Evolutionary conservation across 2,888 invertebrate species (phyloP).

Genomic region (Hydrotaea diabolus): DNA sequence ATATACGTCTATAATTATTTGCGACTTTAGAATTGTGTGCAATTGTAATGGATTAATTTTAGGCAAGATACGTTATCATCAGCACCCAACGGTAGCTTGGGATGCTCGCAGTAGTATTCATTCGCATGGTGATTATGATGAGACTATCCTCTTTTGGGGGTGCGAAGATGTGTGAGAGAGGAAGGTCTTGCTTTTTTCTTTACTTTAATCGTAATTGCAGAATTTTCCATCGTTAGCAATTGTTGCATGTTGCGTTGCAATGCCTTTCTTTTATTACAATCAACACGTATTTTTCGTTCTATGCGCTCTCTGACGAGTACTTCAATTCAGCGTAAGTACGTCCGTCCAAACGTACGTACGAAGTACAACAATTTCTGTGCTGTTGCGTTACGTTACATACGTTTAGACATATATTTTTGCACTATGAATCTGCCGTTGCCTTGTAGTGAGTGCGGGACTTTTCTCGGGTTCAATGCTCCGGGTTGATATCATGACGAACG

Average conservation of each 20-base stretch:
- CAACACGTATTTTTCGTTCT: conserved; percentile 13
- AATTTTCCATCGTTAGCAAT: conserved; percentile 9
- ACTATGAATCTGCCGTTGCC: neutral
- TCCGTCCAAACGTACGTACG: neutral
- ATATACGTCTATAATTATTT: neutral
- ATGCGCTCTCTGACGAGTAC: neutral
- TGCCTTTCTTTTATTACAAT: conserved; percentile 18
- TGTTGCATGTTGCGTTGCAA: conserved; percentile 12
- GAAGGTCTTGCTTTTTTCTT: neutral
- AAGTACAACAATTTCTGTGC: neutral
- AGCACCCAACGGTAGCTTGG: neutral
- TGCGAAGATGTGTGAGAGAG: neutral
- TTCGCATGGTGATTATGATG: neutral
- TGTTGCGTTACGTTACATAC: neutral
- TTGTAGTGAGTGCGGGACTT: neutral
- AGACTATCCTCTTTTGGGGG: neutral
- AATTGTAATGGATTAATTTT: conserved; percentile 7
- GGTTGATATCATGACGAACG: neutral
- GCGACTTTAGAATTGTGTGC: neutral
- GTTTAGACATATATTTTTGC: neutral
- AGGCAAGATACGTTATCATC: neutral
- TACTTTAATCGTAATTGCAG: conserved; percentile 5
- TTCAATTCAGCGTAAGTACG: neutral
- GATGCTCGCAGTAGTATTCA: neutral
- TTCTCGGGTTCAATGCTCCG: neutral